Conservation (phyloP, 2,797 vertebrate genomes). For the Xiphophorus birchmanni region DNA sequence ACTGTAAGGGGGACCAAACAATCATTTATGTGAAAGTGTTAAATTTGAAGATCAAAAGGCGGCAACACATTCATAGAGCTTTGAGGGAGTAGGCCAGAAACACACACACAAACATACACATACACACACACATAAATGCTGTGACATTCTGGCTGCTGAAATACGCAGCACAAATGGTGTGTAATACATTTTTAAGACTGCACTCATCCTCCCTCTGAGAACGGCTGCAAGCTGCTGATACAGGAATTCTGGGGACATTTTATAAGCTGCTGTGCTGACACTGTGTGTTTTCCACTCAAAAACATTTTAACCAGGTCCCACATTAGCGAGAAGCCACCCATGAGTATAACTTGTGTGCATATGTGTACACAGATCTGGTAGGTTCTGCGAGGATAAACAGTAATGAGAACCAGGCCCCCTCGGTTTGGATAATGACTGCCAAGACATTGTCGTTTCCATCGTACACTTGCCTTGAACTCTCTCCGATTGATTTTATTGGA, state of each 20-base stretch:
- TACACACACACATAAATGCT: constrained; percentile 10
- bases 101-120: constrained; percentile 12
- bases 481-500: constrained; percentile 71
- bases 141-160: constrained; percentile 26
- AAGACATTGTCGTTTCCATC: constrained; percentile 62
- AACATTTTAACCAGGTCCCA: constrained; percentile 68
- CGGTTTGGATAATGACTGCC: constrained; percentile 58
- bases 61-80: constrained; percentile 38
- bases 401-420: constrained; percentile 72
- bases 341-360: constrained; percentile 32
- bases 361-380: constrained; percentile 18
- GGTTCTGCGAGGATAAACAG: constrained; percentile 49
- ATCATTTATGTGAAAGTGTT: constrained; percentile 28
- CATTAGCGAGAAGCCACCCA: constrained; percentile 61
- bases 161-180: constrained; percentile 34
- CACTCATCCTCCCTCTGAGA: constrained; percentile 18
- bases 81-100: constrained; percentile 15
- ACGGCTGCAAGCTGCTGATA: constrained; percentile 59
- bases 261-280: constrained; percentile 65
- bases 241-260: constrained; percentile 60
- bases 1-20: constrained; percentile 8
- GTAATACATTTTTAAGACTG: constrained; percentile 38
- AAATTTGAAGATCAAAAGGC: constrained; percentile 26
- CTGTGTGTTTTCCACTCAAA: constrained; percentile 61
- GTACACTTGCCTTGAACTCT: constrained; percentile 68